Evolutionary conservation across 1,140 invertebrate genomes (phyloP).

Genomic region (Rhyacophila brunnea): DNA sequence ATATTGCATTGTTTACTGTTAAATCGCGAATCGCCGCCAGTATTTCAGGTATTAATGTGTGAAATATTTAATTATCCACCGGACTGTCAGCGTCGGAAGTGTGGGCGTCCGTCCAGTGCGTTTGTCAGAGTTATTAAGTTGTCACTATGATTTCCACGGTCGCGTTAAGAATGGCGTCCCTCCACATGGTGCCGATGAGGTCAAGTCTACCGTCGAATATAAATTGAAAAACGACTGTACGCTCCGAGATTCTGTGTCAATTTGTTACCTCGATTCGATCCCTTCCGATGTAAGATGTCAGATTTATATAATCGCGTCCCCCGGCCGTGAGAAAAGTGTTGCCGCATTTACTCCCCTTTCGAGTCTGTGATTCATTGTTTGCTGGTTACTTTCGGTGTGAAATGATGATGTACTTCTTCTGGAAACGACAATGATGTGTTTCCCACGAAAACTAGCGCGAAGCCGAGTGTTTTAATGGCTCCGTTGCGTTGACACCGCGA

Average conservation of each 20-base stretch:
- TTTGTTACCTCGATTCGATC: not conserved
- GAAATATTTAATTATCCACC: slow-evolving; percentile 1
- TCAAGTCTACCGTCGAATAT: slow-evolving; percentile 16
- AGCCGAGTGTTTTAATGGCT: not conserved
- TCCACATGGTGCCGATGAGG: slow-evolving; percentile 52
- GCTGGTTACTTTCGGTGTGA: slow-evolving; percentile 10
- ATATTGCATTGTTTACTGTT: slow-evolving; percentile 49
- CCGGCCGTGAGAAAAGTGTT: slow-evolving; percentile 17
- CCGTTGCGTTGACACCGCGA: not conserved
- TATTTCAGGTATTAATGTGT: slow-evolving; percentile 15
- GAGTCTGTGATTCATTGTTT: slow-evolving; percentile 22
- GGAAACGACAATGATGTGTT: slow-evolving; percentile 7
- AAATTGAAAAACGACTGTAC: slow-evolving; percentile 7
- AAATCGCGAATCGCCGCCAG: slow-evolving; percentile 29
- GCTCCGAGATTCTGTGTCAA: not conserved
- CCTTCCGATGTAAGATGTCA: not conserved
- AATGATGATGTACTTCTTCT: slow-evolving; percentile 6
- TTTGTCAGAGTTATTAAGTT: slow-evolving; percentile 47
- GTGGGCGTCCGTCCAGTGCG: slow-evolving; percentile 38
- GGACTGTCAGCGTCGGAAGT: slow-evolving; percentile 18
- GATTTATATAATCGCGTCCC: slow-evolving; percentile 21
- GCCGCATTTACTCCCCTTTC: slow-evolving; percentile 15
- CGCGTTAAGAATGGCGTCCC: slow-evolving; percentile 56
- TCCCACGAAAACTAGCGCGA: slow-evolving; percentile 3
- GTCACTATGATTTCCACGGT: slow-evolving; percentile 46